Evolutionary conservation across 2,113 vertebrate genomes (phyloP), one percentile per base, ranked within the genome.

Genomic region (Istiophorus platypterus): DNA sequence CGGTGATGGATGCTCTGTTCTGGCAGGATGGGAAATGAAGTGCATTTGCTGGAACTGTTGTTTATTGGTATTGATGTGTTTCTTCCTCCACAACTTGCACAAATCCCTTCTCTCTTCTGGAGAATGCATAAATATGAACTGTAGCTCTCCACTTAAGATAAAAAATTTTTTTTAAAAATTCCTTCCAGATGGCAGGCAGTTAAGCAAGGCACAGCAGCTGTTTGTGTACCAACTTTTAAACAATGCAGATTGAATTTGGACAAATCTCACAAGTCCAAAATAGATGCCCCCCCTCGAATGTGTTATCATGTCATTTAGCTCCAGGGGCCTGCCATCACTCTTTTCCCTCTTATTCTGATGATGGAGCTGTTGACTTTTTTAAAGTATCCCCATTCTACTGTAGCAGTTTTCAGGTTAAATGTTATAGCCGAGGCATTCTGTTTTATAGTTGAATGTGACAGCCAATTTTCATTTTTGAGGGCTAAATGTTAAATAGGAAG

Each of bases 61-160:
- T 84, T 86, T 78, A 85, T 83, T 80, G 63, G 65, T 79, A 80
- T 76, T 75, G 81, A 89, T 80, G 84, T 34, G 31, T 77, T 72
- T 72, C 10, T 51, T 58, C 29, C 17, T 92, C 72, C 68, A 79
- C 62, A 77, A 77, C 66, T 63, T 26, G 56, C 52, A 57, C 45
- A 1, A 71, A 63, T 64, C 78, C 59, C 52, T 70, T 56, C 18
- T 54, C 20, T 73, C 34, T 63, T 77, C 29, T 71, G 31, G 62
- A 69, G 27, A 73, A 57, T 18, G 66, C 72, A 47, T 80, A 62
- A 78, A 75, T 64, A 73, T 76, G 69, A 11, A 2, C 42, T 64
- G 24, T 41, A 8, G 41, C 52, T 74, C 45, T 10, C 37, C 31
- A 56, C 49, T 62, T 80, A 37, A 57, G 29, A 70, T 51, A 22